Evolutionary conservation across 2,113 vertebrate species (phyloP).

Genomic region (Centropus unirufus): DNA sequence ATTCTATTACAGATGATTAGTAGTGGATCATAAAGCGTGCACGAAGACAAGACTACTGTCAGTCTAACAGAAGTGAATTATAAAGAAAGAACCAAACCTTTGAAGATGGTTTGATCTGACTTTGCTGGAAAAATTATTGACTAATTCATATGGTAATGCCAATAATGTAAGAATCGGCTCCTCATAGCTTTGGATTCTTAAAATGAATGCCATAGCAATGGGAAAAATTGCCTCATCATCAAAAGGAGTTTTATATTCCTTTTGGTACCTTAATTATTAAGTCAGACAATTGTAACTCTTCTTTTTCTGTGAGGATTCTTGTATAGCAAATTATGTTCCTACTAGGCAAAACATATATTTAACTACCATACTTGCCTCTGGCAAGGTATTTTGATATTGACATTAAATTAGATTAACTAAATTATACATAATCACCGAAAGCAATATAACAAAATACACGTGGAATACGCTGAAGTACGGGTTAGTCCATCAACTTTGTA

Average conservation of each 20-base stretch:
- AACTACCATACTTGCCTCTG: not conserved
- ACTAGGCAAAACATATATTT: not conserved
- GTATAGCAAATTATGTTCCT: not conserved
- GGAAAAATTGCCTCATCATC: accelerated
- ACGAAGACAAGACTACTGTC: not conserved
- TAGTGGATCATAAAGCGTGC: not conserved
- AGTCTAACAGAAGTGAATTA: not conserved
- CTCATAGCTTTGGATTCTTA: not conserved
- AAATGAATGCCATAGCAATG: not conserved
- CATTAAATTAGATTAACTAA: not conserved
- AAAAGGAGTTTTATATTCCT: not conserved
- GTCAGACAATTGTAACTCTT: not conserved
- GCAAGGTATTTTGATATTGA: not conserved
- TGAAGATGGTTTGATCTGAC: not conserved
- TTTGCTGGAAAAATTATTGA: not conserved
- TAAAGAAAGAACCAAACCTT: not conserved
- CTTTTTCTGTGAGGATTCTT: not conserved
- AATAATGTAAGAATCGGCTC: not conserved
- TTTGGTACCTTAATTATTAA: not conserved
- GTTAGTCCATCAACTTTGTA: not conserved
- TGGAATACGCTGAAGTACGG: not conserved
- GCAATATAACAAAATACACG: not conserved
- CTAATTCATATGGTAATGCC: not conserved
- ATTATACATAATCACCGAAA: not conserved
- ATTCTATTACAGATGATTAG: constrained; percentile 31